Base-by-base conservation (phyloP, 2,113 vertebrate species). In the Catharus minimus region DNA sequence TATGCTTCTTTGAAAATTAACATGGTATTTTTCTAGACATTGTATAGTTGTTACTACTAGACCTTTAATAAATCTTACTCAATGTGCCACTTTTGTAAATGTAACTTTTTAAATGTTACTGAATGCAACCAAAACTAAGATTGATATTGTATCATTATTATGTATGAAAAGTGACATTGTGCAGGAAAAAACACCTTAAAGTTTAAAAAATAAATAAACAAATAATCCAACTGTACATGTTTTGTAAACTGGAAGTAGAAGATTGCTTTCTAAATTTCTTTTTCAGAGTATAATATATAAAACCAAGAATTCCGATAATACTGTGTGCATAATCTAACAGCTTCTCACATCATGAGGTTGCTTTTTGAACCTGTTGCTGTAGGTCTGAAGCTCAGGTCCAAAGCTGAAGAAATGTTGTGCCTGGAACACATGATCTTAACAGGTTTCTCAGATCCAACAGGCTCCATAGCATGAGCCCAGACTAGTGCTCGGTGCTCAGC, bases 1-100 rank as follows among this genome's bases (percentile, higher is more conserved):
- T 93, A 74, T 86, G 44, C 60, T 82, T 86, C 57, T 66, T 83
- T 76, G 82, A 67, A 78, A 93, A 82, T 71, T 90, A 88, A 79
- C 55, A 46, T 38, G 18, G 49, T 93, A 88, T 97, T 97, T 97
- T 97, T 96, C 60, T 94, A 96, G 89, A 65, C 8, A 28, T 15
- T 93, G 75, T 95, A 61, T 93, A 95, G 86, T 23, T 65, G n/a
- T 67, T 94, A 64, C 66, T 92, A 86, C 60, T 85, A 67, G 93
- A 79, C 19, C 58, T 84, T 95, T 86, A 92, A 89, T 95, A 75
- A 91, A 88, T 39, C 46, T 53, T 62, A 20, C 6, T 47, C 23
- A 46, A 62, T 41, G 77, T 83, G 75, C 94, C 90, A 86, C 4
- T 4, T 96, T 95, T 95, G 83, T 90, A 94, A 96, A 94, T 85